These are phyloP conservation scores for Clarias gariepinus DNA, from an alignment of 2,113 vertebrate genomes.

Conservation along the genomic window DNA sequence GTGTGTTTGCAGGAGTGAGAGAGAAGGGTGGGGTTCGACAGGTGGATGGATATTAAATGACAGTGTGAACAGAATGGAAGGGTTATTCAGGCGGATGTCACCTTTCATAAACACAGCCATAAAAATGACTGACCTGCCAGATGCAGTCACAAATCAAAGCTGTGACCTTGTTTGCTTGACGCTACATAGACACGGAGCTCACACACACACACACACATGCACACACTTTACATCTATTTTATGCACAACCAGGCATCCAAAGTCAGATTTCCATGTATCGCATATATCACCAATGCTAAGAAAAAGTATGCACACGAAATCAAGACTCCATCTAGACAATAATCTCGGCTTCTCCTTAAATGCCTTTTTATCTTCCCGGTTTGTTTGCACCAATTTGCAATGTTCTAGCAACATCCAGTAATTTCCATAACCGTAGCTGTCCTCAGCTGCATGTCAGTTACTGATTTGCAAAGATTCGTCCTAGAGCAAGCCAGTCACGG, in stretches of 20 bases:
- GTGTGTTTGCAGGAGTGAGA: neutral
- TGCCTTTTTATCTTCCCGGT: neutral
- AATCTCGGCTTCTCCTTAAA: neutral
- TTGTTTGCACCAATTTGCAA: neutral
- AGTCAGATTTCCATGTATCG: neutral
- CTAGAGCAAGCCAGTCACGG: neutral
- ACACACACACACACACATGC: constrained; percentile 1
- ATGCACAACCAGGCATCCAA: neutral
- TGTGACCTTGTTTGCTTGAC: constrained; percentile 35
- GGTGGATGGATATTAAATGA: constrained; percentile 52
- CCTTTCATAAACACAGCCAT: constrained; percentile 47
- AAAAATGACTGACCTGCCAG: constrained; percentile 50
- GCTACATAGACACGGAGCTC: neutral
- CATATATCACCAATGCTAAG: neutral
- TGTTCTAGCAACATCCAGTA: neutral
- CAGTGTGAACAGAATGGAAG: constrained; percentile 47
- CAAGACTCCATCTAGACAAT: neutral
- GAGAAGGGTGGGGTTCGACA: constrained; percentile 1
- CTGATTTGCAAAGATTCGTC: constrained; percentile 14
- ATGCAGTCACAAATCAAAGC: constrained; percentile 29
- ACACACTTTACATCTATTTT: neutral
- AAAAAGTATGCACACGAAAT: too few species aligned
- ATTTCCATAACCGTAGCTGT: neutral
- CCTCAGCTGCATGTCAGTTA: neutral
- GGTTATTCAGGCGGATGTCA: constrained; percentile 54